Conservation (phyloP, 2,888 invertebrate genomes). For the Pharmacophagus antenor region DNA sequence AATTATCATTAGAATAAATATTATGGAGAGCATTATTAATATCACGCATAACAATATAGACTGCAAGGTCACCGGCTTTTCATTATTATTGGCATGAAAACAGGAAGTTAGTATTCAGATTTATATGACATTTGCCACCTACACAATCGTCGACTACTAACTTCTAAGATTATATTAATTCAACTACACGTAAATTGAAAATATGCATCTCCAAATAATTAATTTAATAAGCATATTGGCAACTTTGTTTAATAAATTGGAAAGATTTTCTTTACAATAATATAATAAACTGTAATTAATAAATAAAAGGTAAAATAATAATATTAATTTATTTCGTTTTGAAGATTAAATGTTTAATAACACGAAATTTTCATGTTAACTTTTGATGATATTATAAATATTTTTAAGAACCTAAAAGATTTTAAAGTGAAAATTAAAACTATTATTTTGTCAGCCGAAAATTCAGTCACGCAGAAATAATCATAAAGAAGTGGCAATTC, state of each 20-base stretch:
- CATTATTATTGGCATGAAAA: constrained; percentile 19
- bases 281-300: too few species aligned
- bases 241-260: not conserved
- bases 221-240: not conserved
- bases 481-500: not conserved
- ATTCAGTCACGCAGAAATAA: not conserved
- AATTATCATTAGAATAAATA: not conserved
- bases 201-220: not conserved
- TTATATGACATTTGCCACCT: constrained; percentile 17
- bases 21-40: not conserved
- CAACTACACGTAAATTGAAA: not conserved
- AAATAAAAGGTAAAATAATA: too few species aligned
- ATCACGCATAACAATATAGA: not conserved
- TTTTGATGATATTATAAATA: too few species aligned
- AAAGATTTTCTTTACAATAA: too few species aligned
- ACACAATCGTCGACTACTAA: not conserved
- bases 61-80: constrained; percentile 13
- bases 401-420: too few species aligned
- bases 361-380: too few species aligned
- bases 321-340: too few species aligned
- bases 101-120: constrained; percentile 13
- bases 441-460: too few species aligned
- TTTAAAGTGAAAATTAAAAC: too few species aligned
- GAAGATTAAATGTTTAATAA: too few species aligned
- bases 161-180: not conserved